Evolutionary conservation across 2,797 vertebrate species (phyloP).

Genomic region (Sebastes variabilis): DNA sequence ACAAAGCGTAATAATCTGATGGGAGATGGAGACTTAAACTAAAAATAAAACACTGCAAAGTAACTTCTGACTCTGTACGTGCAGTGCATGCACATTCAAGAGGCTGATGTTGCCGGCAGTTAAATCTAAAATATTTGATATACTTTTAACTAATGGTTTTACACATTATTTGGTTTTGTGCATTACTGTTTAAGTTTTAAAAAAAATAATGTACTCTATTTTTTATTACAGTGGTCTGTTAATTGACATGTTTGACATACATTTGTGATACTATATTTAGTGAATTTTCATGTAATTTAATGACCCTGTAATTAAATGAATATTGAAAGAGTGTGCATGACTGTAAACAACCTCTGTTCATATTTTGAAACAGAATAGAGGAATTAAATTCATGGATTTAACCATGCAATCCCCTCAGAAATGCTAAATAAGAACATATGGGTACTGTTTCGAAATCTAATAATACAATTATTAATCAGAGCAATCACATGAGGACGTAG

Average conservation of each 20-base stretch:
- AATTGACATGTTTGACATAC: background rate
- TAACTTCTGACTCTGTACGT: background rate
- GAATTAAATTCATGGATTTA: no score
- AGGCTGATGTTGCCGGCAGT: background rate
- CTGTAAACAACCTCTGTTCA: no score
- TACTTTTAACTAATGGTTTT: background rate
- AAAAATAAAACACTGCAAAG: constrained; percentile 10
- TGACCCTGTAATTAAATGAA: background rate
- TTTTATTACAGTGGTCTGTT: background rate
- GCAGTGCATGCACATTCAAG: background rate
- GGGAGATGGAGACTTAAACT: background rate
- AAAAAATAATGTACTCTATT: background rate
- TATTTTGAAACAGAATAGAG: no score
- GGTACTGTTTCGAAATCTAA: no score
- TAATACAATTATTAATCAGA: no score
- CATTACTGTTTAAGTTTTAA: background rate
- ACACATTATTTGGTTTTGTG: background rate
- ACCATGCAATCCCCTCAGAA: no score
- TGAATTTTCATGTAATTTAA: background rate
- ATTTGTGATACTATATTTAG: background rate
- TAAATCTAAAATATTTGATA: no score
- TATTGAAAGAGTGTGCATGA: no score
- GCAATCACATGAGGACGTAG: no score
- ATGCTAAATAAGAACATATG: no score
- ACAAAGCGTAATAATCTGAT: constrained; percentile 20